Conservation (phyloP, 1,140 invertebrate species). For the Zophobas atratus region DNA sequence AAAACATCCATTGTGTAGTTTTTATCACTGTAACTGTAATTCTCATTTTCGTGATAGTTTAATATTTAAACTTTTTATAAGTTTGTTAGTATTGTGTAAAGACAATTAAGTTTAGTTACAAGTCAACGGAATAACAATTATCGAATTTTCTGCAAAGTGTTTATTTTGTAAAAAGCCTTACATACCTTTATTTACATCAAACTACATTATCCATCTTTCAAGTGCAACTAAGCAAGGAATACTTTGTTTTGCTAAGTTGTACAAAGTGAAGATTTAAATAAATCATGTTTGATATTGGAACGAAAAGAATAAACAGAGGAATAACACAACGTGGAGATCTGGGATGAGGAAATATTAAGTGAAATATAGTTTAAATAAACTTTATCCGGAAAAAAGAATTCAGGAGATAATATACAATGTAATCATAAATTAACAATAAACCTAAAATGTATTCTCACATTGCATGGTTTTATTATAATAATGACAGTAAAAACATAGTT, state of each 20-base stretch:
- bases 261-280: constrained; percentile 48
- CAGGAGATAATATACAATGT: constrained; percentile 31
- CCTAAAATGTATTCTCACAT: constrained; percentile 17
- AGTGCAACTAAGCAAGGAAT: constrained; percentile 60
- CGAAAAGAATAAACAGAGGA: background rate
- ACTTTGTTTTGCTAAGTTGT: constrained; percentile 55
- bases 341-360: constrained; percentile 12
- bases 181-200: constrained; percentile 67
- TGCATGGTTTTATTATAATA: constrained; percentile 5
- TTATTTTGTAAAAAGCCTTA: constrained; percentile 68
- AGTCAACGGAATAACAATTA: too few species aligned
- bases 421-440: constrained; percentile 51
- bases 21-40: too few species aligned
- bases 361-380: constrained; percentile 44
- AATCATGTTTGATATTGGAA: constrained; percentile 19
- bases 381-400: constrained; percentile 30
- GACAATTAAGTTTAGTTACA: too few species aligned
- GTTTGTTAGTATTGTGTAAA: too few species aligned
- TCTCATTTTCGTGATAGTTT: too few species aligned
- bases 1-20: too few species aligned
- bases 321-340: constrained; percentile 1
- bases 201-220: constrained; percentile 52
- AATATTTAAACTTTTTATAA: too few species aligned
- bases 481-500: constrained; percentile 55
- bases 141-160: constrained; percentile 61